These are phyloP conservation scores for Camponotus pennsylvanicus DNA, from an alignment of 1,140 invertebrate genomes.

Conservation along the genomic window DNA sequence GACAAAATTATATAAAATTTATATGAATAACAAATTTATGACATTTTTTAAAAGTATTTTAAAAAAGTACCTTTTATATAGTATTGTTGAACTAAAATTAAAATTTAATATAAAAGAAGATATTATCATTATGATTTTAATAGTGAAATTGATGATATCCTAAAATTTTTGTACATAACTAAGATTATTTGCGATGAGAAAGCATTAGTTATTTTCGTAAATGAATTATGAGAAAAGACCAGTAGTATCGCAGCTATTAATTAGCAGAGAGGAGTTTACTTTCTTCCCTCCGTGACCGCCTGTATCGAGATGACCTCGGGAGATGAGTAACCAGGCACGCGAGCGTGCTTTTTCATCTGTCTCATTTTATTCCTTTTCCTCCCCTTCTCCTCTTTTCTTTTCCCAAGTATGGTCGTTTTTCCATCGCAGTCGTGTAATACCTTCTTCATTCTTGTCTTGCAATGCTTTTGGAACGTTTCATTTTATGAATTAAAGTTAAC, in stretches of 20 bases:
- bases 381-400: neutral
- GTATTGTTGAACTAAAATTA: neutral
- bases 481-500: constrained; percentile 45
- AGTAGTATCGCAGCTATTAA: constrained; percentile 45
- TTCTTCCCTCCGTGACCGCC: constrained; percentile 35
- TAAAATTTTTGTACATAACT: neutral
- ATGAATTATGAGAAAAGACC: constrained; percentile 17
- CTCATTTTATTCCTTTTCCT: constrained; percentile 16
- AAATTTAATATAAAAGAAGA: neutral
- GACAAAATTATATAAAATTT: neutral
- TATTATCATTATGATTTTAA: neutral
- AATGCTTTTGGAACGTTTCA: neutral
- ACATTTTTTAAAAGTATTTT: neutral
- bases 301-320: constrained; percentile 69
- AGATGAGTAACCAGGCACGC: constrained; percentile 55
- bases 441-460: constrained; percentile 8
- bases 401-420: constrained; percentile 42
- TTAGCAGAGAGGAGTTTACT: constrained; percentile 35
- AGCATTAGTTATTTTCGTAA: neutral
- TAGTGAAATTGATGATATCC: neutral
- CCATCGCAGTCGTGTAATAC: neutral
- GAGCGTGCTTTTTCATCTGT: constrained; percentile 50
- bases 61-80: neutral
- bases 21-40: neutral
- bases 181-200: neutral